phyloP scores from a whole-genome alignment of 2,113 vertebrate genomes.

The Jaculus jaculus region DNA sequence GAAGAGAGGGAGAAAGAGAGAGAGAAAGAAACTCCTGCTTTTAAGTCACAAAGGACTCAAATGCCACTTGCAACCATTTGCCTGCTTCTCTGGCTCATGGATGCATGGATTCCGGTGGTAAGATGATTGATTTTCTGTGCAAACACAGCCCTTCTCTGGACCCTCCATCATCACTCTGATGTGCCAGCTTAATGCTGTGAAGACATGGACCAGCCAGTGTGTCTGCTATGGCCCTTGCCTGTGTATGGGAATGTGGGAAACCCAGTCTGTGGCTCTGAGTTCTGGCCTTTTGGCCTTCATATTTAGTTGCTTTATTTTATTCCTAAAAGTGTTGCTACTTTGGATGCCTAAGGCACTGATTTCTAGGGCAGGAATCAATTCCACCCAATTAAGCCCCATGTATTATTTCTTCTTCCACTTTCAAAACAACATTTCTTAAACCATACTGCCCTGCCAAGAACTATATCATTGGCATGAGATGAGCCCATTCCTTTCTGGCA shows the following conservation, averaged over 20 bases:
- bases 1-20: too few species aligned
- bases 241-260: not conserved
- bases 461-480: not conserved
- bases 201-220: not conserved
- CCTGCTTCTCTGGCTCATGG: constrained; percentile 20
- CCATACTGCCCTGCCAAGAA: not conserved
- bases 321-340: constrained; percentile 54
- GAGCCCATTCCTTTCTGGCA: constrained; percentile 6
- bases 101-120: not conserved
- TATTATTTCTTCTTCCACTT: constrained; percentile 63
- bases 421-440: constrained; percentile 45
- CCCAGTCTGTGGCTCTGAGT: not conserved
- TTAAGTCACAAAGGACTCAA: not conserved
- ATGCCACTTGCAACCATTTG: not conserved
- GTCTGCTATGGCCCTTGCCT: not conserved
- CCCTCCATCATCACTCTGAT: not conserved
- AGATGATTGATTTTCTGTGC: constrained; percentile 1
- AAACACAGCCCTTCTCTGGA: not conserved
- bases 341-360: not conserved
- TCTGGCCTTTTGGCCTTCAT: not conserved
- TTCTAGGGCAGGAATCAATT: constrained; percentile 68
- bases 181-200: not conserved
- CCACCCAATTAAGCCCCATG: constrained; percentile 30
- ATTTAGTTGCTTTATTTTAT: constrained; percentile 39
- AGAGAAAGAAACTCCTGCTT: not conserved